phyloP scores from a whole-genome alignment of 23 tunicate species.

The Trididemnum clinides region DNA sequence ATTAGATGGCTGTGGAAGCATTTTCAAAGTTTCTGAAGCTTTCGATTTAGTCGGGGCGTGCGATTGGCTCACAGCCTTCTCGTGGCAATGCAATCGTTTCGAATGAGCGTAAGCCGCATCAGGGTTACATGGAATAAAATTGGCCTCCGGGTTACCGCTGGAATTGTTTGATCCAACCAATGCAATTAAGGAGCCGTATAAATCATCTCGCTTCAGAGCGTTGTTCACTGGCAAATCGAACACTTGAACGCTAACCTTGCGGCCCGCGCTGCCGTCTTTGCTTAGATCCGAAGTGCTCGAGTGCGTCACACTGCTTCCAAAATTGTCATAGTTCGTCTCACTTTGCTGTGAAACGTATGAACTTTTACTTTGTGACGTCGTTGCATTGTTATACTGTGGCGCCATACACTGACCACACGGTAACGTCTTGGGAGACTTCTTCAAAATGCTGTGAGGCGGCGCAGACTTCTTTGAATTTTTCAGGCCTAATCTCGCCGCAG shows the following conservation, averaged over 20 bases:
- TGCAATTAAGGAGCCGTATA: constrained; percentile 60
- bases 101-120: too few species aligned
- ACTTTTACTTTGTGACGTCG: neutral
- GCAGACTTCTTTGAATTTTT: neutral
- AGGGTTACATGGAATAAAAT: too few species aligned
- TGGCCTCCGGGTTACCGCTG: too few species aligned
- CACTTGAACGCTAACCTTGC: constrained; percentile 21
- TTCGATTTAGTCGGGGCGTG: too few species aligned
- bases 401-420: too few species aligned
- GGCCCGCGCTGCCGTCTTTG: neutral
- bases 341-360: neutral
- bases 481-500: neutral
- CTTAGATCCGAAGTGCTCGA: neutral
- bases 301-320: too few species aligned
- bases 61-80: too few species aligned
- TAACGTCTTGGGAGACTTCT: neutral
- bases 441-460: neutral
- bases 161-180: constrained; percentile 34
- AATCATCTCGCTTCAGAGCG: neutral
- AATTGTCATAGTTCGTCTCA: neutral
- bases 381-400: too few species aligned
- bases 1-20: too few species aligned
- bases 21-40: too few species aligned
- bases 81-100: too few species aligned
- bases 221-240: constrained; percentile 6